phyloP scores from a whole-genome alignment of 2,888 invertebrate species.

The Hylaea fasciaria region DNA sequence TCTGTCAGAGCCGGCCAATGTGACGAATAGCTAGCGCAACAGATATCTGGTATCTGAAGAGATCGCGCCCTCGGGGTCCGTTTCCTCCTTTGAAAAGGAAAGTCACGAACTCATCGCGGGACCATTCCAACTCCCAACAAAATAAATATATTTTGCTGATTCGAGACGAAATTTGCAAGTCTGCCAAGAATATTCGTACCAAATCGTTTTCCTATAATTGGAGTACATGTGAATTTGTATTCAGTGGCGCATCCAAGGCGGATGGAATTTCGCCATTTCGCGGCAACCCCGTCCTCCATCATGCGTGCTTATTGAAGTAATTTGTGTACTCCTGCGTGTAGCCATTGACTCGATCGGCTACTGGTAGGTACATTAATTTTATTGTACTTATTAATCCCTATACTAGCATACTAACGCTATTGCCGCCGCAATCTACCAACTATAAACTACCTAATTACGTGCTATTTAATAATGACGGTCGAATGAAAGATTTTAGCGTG shows the following conservation, averaged over 20 bases:
- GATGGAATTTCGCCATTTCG: slow-evolving; percentile 81
- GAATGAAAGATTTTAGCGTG: slow-evolving; percentile 2
- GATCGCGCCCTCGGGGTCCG: slow-evolving; percentile 52
- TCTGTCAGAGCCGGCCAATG: slow-evolving; percentile 42
- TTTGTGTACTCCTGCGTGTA: slow-evolving; percentile 72
- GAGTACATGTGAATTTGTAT: slow-evolving; percentile 85
- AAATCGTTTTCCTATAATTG: slow-evolving; percentile 86
- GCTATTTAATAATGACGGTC: slow-evolving; percentile 9
- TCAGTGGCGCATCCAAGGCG: slow-evolving; percentile 82
- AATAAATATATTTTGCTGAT: slow-evolving; percentile 84
- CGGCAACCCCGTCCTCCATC: slow-evolving; percentile 76
- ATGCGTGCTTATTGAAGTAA: slow-evolving; percentile 82
- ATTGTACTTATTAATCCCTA: slow-evolving; percentile 46
- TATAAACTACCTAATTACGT: slow-evolving; percentile 19
- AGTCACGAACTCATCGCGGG: slow-evolving; percentile 72
- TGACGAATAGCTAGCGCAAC: slow-evolving; percentile 43
- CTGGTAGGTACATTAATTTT: slow-evolving; percentile 53
- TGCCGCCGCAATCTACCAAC: slow-evolving; percentile 26
- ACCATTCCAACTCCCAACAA: slow-evolving; percentile 74
- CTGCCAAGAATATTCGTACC: slow-evolving; percentile 85
- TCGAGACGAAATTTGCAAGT: slow-evolving; percentile 83
- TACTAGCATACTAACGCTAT: slow-evolving; percentile 32
- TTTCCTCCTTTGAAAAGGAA: slow-evolving; percentile 64
- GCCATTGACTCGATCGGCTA: slow-evolving; percentile 41
- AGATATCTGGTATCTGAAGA: slow-evolving; percentile 43